A percentile compares a stretch with the other conserved stretches of the same genome.
Conservation (phyloP, 2,888 invertebrate genomes). For the Heliothis peltigera region DNA sequence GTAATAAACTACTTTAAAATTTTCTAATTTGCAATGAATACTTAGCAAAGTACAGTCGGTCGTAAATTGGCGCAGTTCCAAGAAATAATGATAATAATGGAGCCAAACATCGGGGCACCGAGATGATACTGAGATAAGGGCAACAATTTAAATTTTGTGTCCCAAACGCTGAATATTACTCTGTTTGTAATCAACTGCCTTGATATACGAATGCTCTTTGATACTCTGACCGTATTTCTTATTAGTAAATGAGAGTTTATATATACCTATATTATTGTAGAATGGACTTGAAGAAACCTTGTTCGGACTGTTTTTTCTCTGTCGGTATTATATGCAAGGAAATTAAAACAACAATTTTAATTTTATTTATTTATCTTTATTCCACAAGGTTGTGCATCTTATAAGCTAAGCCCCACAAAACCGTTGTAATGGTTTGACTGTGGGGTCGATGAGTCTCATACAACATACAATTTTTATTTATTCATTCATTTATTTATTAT, state of each 20-base stretch:
- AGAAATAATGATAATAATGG: constrained; percentile 9
- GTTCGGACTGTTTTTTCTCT: neutral
- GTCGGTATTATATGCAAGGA: no score
- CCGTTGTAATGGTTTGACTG: no score
- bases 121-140: constrained; percentile 7
- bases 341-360: no score
- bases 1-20: neutral
- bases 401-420: no score
- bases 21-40: neutral
- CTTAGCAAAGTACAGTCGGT: neutral
- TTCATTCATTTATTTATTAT: no score
- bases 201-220: neutral
- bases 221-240: neutral
- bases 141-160: constrained; percentile 6
- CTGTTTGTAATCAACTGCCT: constrained; percentile 1
- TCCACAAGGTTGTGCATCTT: no score
- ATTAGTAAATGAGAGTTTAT: neutral
- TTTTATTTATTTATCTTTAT: no score
- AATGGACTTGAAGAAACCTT: neutral
- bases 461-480: no score
- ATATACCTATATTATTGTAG: neutral
- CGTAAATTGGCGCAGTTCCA: neutral
- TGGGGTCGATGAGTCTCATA: no score
- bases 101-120: constrained; percentile 3
- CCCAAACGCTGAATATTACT: neutral